Conservation (phyloP, 1,140 invertebrate genomes). For the Caenorhabditis elegans region WBcel235 BX284604.4:7165501-7166000, state of each 20-base stretch:
- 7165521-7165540: slow-evolving; percentile 64
- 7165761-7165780: no score
- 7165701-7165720: slow-evolving; percentile 55
- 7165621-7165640: neutral
- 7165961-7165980: no score
- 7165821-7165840: no score
- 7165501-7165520: slow-evolving; percentile 54
- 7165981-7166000: no score
- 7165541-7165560: slow-evolving; percentile 63
- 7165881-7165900: slow-evolving; percentile 4
- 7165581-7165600: slow-evolving; percentile 60
- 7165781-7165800: no score
- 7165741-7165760: no score
- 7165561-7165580: slow-evolving; percentile 56
- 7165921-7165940: neutral
- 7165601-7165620: slow-evolving; percentile 55
- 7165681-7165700: slow-evolving; percentile 60
- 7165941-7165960: no score
- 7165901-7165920: neutral
- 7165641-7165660: neutral
- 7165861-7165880: no score
- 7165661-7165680: slow-evolving; percentile 62
- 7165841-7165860: no score
- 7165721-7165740: neutral
- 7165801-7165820: no score